Evolutionary conservation across 92 coral and sea anemone species (phyloP), one percentile per base, ranked within the genome.

Genomic region (Zoanthus gigantus): DNA sequence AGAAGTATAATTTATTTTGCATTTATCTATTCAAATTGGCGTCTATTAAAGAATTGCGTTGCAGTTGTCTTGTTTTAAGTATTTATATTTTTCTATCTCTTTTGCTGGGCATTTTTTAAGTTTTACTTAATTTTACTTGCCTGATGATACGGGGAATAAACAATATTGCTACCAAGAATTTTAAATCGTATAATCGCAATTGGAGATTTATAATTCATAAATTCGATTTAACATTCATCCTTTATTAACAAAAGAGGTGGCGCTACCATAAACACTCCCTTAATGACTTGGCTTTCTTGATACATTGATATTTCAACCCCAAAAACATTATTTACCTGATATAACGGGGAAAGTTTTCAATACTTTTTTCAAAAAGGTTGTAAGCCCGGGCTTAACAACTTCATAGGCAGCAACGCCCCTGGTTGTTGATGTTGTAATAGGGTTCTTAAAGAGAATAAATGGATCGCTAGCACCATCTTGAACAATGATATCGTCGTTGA

Each of bases 251-350:
- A 32, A 66, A 32, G 72, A 66, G 34, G 72, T 66, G 32, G 72
- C 72, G 30, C 72, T 66, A n/a, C 31, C 32, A 2, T 66, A 23
- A 23, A 23, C 23, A 23, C 23, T 23, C 23, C 23, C 23, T 23
- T 23, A 23, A 23, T 23, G 23, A 23, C 23, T 23, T 23, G 23
- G 23, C 23, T 23, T 23, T 23, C 23, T 66, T 11, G 32, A 66
- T 32, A 66, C 72, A 66, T 66, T n/a, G 34, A 66, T 18, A 66
- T 66, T 66, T 66, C 72, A 66, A 66, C 72, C n/a, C n/a, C 28
- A 14, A 78, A 77, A 46, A 34, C 0, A 29, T 34, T 9, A 57
- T 44, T 46, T 71, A 37, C 31, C 52, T 47, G 52, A 47, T 47
- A 47, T 47, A 47, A 47, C 52, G 52, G 52, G 52, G 52, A 47